These are phyloP conservation scores for Diplolepis rosae DNA, from an alignment of 2,888 invertebrate species.

Conservation along the genomic window DNA sequence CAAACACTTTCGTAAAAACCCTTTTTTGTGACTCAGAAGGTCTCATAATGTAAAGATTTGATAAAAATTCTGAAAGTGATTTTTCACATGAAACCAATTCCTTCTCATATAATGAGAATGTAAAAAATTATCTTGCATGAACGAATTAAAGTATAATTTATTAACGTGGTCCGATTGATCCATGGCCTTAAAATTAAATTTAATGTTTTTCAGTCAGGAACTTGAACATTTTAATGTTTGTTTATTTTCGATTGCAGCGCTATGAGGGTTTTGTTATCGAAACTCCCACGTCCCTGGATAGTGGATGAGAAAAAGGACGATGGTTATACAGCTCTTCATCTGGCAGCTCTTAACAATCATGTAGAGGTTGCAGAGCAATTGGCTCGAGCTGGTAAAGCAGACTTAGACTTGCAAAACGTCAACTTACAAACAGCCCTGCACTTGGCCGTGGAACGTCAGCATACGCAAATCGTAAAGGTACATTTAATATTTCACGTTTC, in stretches of 20 bases:
- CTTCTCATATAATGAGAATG: too few relatives aligned
- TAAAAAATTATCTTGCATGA: too few relatives aligned
- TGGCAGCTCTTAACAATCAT: constrained; percentile 97
- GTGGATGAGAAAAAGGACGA: constrained; percentile 99
- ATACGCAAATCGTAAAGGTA: constrained; percentile 96
- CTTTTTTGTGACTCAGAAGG: too few relatives aligned
- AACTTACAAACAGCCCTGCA: constrained; percentile 95
- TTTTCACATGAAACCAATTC: too few relatives aligned
- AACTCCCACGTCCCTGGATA: constrained; percentile 96
- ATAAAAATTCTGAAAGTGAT: too few relatives aligned
- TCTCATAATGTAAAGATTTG: too few relatives aligned
- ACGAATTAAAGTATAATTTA: too few relatives aligned
- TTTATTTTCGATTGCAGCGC: constrained; percentile 84
- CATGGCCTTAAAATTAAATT: too few relatives aligned
- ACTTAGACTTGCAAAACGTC: constrained; percentile 96
- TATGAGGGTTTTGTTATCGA: constrained; percentile 94
- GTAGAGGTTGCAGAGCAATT: constrained; percentile 95
- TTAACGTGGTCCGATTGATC: too few relatives aligned
- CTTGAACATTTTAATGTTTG: too few relatives aligned
- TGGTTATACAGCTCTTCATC: constrained; percentile 96
- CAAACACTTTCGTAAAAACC: too few relatives aligned
- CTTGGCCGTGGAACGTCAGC: constrained; percentile 96
- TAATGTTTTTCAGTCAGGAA: too few relatives aligned
- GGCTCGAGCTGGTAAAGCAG: constrained; percentile 90
- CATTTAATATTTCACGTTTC: background rate